Evolutionary conservation across 1,140 invertebrate species (phyloP).

Genomic region (Anadara kagoshimensis): DNA sequence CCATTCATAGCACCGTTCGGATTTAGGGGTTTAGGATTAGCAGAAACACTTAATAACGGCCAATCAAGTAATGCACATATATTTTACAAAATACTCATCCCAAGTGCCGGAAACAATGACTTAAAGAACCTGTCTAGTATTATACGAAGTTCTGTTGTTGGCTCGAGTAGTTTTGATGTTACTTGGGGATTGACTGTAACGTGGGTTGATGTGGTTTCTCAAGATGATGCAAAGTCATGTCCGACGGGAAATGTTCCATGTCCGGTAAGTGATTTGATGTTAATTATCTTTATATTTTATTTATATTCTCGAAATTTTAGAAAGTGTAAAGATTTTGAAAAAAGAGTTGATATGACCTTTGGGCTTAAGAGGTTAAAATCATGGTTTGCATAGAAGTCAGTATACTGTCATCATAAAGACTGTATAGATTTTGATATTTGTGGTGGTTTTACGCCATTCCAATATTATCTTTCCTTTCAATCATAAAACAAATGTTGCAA

Average conservation of each 20-base stretch:
- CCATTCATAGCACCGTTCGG: conserved; percentile 9
- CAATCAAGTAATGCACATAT: not conserved
- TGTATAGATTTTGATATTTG: too few species aligned
- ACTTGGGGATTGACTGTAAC: conserved; percentile 11
- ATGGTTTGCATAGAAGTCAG: not conserved
- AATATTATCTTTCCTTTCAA: too few species aligned
- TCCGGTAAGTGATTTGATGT: conserved; percentile 1
- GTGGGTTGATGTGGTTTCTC: conserved; percentile 10
- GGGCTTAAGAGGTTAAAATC: not conserved
- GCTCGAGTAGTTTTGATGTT: not conserved
- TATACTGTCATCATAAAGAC: not conserved
- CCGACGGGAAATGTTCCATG: not conserved
- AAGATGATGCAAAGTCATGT: not conserved
- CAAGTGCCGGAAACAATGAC: not conserved
- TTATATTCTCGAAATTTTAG: too few species aligned
- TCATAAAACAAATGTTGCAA: too few species aligned
- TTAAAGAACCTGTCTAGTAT: conserved; percentile 1
- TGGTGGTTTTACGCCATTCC: too few species aligned
- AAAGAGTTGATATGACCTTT: not conserved
- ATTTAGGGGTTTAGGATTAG: not conserved
- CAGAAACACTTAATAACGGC: not conserved
- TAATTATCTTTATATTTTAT: too few species aligned
- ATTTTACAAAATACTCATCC: not conserved
- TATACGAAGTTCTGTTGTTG: not conserved
- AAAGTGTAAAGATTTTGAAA: not conserved